Conservation (phyloP, 2,888 invertebrate species). For the Trichacis sp. region DNA sequence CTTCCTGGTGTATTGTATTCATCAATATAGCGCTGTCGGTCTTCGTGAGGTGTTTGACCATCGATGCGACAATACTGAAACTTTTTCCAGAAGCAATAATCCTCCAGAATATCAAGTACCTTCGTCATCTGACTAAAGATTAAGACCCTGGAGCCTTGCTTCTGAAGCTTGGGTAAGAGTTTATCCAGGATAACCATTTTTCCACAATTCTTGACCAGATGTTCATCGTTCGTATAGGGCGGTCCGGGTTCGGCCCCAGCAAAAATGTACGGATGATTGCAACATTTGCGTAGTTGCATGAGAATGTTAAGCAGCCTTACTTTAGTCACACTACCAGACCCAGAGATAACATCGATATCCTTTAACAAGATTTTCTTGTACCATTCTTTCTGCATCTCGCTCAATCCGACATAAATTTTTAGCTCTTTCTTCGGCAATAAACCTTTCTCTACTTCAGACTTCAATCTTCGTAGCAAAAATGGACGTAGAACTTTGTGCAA, state of each 20-base stretch:
- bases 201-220: slow-evolving; percentile 95
- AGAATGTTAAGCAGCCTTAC: slow-evolving; percentile 98
- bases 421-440: slow-evolving; percentile 97
- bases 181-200: slow-evolving; percentile 98
- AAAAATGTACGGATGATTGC: slow-evolving; percentile 98
- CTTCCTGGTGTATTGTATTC: slow-evolving; percentile 93
- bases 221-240: slow-evolving; percentile 96
- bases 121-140: slow-evolving; percentile 98
- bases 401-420: slow-evolving; percentile 92
- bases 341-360: slow-evolving; percentile 98
- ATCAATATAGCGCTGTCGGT: slow-evolving; percentile 93
- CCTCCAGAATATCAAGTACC: slow-evolving; percentile 97
- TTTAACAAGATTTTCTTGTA: slow-evolving; percentile 99
- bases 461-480: slow-evolving; percentile 93
- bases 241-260: slow-evolving; percentile 99
- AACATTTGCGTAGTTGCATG: slow-evolving; percentile 98
- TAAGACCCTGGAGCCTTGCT: slow-evolving; percentile 92
- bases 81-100: slow-evolving; percentile 91
- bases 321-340: slow-evolving; percentile 96
- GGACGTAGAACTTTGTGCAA: slow-evolving; percentile 95
- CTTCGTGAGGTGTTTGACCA: slow-evolving; percentile 97
- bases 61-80: slow-evolving; percentile 89
- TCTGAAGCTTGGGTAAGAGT: slow-evolving; percentile 87
- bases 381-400: slow-evolving; percentile 99
- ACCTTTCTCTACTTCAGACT: slow-evolving; percentile 97